A percentile compares a stretch with the other conserved stretches of the same genome.
Evolutionary conservation across 2,888 invertebrate genomes (phyloP).

Genomic region (Gerosis bhagava): DNA sequence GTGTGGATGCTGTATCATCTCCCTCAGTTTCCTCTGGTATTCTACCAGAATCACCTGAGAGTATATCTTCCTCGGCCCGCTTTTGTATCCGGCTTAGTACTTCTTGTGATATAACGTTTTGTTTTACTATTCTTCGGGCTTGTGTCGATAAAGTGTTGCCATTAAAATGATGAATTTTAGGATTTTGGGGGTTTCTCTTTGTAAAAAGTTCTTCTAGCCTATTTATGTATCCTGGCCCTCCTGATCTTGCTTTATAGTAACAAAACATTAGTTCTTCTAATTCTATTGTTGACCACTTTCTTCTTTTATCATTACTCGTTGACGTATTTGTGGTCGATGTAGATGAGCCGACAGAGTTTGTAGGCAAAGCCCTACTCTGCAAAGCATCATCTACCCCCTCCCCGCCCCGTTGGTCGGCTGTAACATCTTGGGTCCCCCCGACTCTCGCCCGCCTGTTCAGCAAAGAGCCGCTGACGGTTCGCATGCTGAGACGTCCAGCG

Average conservation of each 20-base stretch:
- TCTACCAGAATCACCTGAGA: too few species aligned
- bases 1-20: too few species aligned
- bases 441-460: constrained; percentile 10
- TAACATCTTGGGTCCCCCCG: constrained; percentile 7
- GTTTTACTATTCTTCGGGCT: too few species aligned
- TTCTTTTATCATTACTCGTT: background rate
- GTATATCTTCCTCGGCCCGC: too few species aligned
- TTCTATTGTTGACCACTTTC: constrained; percentile 8
- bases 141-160: too few species aligned
- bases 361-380: constrained; percentile 1
- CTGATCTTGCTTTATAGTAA: background rate
- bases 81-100: background rate
- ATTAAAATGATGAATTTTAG: background rate
- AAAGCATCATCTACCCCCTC: constrained; percentile 2
- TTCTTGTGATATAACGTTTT: too few species aligned
- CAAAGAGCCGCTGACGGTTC: constrained; percentile 11
- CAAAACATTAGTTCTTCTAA: constrained; percentile 4
- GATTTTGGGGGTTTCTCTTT: background rate
- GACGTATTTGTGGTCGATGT: constrained; percentile 3
- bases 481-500: constrained; percentile 6
- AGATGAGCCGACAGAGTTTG: constrained; percentile 6
- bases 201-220: background rate
- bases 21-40: too few species aligned
- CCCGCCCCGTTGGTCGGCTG: background rate
- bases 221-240: constrained; percentile 6